These are phyloP conservation scores for Cairina moschata DNA, from an alignment of 2,113 vertebrate species.

Conservation along the genomic window DNA sequence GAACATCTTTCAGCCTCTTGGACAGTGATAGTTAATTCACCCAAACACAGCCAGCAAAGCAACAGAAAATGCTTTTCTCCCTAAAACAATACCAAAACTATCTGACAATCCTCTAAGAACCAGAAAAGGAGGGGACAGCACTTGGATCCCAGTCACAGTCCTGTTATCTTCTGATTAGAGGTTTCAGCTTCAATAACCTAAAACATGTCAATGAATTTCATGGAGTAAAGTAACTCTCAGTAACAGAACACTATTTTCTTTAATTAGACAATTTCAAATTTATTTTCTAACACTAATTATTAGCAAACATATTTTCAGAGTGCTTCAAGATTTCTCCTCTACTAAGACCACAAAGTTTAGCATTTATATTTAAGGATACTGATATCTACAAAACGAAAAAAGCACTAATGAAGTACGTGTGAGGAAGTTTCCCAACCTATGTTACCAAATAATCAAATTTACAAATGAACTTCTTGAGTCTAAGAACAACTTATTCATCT, in stretches of 20 bases:
- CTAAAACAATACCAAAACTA: not conserved
- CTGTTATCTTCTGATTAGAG: not conserved
- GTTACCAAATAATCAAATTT: not conserved
- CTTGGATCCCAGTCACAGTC: not conserved
- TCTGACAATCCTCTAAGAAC: not conserved
- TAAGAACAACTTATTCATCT: not conserved
- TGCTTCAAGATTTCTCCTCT: not conserved
- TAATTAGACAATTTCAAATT: not conserved
- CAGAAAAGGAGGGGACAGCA: not conserved
- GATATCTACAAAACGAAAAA: not conserved
- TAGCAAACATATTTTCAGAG: not conserved
- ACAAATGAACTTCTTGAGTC: not conserved
- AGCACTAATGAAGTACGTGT: accelerated
- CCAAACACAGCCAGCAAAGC: not conserved
- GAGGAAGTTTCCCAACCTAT: not conserved
- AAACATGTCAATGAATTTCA: not conserved
- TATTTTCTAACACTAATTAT: not conserved
- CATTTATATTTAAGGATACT: not conserved
- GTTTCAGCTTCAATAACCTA: not conserved
- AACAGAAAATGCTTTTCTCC: not conserved
- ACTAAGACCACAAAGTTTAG: not conserved
- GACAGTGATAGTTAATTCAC: not conserved
- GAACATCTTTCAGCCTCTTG: not conserved
- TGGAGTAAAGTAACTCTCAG: not conserved
- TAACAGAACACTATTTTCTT: not conserved